These are phyloP conservation scores for Wasmannia auropunctata DNA, from an alignment of 1,140 invertebrate genomes.

Conservation along the genomic window DNA sequence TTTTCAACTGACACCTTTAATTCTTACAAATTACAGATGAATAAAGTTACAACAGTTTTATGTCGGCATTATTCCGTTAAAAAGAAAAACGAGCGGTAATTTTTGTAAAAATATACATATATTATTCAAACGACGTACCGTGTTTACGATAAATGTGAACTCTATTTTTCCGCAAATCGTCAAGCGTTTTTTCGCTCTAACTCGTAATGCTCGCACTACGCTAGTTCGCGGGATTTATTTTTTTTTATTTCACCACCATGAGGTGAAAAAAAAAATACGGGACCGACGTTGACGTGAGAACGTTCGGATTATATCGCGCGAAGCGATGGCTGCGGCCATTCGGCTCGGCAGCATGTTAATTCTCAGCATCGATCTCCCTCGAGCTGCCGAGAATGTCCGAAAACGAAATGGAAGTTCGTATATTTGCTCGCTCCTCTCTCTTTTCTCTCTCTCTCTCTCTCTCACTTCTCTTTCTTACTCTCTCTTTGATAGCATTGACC, in stretches of 20 bases:
- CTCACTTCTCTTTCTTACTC: too few species aligned
- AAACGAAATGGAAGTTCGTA: conserved; percentile 50
- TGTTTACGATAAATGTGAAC: background rate
- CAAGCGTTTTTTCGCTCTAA: background rate
- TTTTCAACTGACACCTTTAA: background rate
- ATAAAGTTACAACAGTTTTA: background rate
- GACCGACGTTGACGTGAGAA: conserved; percentile 10
- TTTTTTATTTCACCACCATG: too few species aligned
- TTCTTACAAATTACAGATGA: background rate
- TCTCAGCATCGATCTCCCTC: conserved; percentile 42
- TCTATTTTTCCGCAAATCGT: background rate
- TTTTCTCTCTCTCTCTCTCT: too few species aligned
- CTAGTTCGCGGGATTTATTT: background rate
- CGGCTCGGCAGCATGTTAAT: conserved; percentile 38
- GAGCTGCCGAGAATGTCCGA: conserved; percentile 6
- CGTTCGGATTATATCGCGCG: conserved; percentile 14
- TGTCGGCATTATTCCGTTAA: background rate
- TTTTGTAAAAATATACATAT: background rate
- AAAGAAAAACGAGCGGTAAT: background rate
- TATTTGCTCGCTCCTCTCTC: background rate
- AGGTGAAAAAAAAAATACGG: background rate
- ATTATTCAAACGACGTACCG: background rate
- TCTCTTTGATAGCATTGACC: background rate
- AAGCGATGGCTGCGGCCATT: conserved; percentile 24
- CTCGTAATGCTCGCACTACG: background rate